phyloP scores from a whole-genome alignment of 2,797 vertebrate genomes.

The Melanogrammus aeglefinus region DNA sequence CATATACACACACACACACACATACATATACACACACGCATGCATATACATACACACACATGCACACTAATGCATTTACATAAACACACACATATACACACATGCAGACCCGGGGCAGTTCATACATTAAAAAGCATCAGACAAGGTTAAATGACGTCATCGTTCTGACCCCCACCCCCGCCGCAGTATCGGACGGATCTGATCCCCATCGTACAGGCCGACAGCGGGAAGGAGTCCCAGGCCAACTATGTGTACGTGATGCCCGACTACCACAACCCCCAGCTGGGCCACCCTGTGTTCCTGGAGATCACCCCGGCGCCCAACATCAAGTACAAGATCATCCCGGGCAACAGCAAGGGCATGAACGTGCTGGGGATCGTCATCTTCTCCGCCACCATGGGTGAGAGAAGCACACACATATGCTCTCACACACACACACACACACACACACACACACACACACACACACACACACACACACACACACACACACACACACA shows the following conservation, averaged over 20 bases:
- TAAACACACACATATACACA: too few species aligned
- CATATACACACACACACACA: too few species aligned
- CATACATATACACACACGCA: too few species aligned
- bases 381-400: slow-evolving; percentile 88
- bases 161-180: background rate
- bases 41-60: too few species aligned
- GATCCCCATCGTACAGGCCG: slow-evolving; percentile 73
- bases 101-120: too few species aligned
- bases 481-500: background rate
- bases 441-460: too few species aligned
- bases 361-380: slow-evolving; percentile 90
- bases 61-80: too few species aligned
- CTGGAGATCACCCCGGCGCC: slow-evolving; percentile 84
- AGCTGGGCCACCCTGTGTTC: slow-evolving; percentile 76
- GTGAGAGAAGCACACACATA: slow-evolving; percentile 66
- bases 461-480: background rate
- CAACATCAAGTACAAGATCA: slow-evolving; percentile 79
- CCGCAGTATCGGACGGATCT: slow-evolving; percentile 82
- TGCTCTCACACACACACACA: too few species aligned
- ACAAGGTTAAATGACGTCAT: too few species aligned
- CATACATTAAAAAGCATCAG: too few species aligned
- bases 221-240: slow-evolving; percentile 60
- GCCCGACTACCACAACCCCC: slow-evolving; percentile 81
- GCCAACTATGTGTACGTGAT: slow-evolving; percentile 85
- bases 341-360: slow-evolving; percentile 82